phyloP scores from a whole-genome alignment of 2,113 vertebrate genomes.

The Urocitellus parryii region DNA sequence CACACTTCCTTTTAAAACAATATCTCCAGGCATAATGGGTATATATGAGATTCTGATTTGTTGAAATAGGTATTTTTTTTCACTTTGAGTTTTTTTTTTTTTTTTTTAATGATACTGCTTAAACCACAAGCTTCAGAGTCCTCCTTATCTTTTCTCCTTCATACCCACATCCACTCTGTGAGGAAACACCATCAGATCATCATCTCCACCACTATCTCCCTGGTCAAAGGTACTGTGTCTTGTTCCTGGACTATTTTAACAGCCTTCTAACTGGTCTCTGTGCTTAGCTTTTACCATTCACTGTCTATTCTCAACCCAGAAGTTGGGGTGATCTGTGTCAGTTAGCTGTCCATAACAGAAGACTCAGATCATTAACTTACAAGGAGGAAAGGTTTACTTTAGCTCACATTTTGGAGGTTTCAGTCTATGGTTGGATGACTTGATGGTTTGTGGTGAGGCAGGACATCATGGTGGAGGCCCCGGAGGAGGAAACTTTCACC shows the following conservation, averaged over 20 bases:
- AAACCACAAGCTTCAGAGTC: neutral
- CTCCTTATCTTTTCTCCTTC: neutral
- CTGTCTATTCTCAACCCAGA: neutral
- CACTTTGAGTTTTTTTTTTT: neutral
- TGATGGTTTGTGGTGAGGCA: neutral
- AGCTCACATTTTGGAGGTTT: neutral
- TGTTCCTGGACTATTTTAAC: neutral
- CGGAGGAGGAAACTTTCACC: neutral
- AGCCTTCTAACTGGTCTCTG: neutral
- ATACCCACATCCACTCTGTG: neutral
- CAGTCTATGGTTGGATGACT: neutral
- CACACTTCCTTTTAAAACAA: neutral
- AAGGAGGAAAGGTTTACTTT: neutral
- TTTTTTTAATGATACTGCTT: neutral
- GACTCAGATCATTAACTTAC: neutral
- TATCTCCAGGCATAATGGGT: neutral
- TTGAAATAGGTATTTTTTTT: neutral
- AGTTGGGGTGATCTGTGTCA: neutral
- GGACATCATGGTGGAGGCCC: neutral
- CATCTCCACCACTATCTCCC: neutral
- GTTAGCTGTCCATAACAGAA: neutral
- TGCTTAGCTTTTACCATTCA: neutral
- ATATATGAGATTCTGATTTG: neutral
- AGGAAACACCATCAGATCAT: neutral
- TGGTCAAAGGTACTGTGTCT: neutral